phyloP scores from a whole-genome alignment of 2,797 vertebrate species.

The Fistularia commersonii region DNA sequence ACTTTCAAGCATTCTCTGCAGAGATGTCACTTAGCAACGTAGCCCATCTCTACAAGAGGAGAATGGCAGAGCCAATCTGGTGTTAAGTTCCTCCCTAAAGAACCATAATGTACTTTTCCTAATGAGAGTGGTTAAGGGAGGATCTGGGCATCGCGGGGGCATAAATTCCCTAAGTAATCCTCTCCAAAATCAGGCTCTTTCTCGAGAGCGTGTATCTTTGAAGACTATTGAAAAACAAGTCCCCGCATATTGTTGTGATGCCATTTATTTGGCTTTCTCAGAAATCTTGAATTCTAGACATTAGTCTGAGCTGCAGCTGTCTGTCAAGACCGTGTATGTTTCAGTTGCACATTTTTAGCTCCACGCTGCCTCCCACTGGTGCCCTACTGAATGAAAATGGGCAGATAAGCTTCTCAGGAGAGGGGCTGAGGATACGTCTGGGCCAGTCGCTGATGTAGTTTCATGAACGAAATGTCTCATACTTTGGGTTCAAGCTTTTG shows the following conservation, averaged over 20 bases:
- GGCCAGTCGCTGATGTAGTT: no score
- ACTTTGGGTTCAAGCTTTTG: neutral
- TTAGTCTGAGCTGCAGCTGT: no score
- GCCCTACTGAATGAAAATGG: neutral
- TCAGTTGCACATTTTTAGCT: neutral
- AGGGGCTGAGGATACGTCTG: neutral
- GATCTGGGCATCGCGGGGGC: slow-evolving; percentile 2
- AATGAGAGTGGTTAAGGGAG: slow-evolving; percentile 25
- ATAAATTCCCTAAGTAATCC: neutral
- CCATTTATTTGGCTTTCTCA: no score
- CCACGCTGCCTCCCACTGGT: slow-evolving; percentile 49
- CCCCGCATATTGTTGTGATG: neutral
- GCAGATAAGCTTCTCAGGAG: no score
- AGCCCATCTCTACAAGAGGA: slow-evolving; percentile 16
- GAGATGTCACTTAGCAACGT: slow-evolving; percentile 38
- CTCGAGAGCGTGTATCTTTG: neutral
- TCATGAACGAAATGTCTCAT: no score
- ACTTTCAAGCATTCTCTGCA: slow-evolving; percentile 18
- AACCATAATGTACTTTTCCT: slow-evolving; percentile 13
- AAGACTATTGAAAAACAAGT: neutral
- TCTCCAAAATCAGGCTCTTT: neutral
- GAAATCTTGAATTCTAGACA: neutral
- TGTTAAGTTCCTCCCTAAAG: slow-evolving; percentile 26
- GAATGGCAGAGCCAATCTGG: slow-evolving; percentile 10
- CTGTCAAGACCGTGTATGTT: neutral